Evolutionary conservation across 2,113 vertebrate species (phyloP), one percentile per base, ranked within the genome.

Genomic region (Nyctereutes procyonoides): DNA sequence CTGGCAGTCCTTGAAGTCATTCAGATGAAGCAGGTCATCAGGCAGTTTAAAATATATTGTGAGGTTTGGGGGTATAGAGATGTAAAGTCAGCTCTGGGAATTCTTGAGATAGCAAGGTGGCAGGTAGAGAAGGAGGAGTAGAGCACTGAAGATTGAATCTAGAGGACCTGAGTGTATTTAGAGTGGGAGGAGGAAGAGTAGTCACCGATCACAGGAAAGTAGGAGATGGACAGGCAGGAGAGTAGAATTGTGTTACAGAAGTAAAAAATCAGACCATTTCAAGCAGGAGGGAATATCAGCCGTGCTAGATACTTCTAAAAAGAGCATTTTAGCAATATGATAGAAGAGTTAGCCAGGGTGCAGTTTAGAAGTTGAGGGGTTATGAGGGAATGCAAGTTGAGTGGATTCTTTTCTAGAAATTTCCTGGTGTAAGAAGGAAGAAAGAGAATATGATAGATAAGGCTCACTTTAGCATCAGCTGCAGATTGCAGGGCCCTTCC

Each of bases 391-490:
- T 69, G 12, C 32, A 51, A 17, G 60, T 24, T 8, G 35, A 95
- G 13, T 96, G 17, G 13, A 56, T 94, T 85, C 24, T 90, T 82
- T 94, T 76, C 74, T 79, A 92, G 79, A 73, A 48, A 38, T 93
- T 92, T 94, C 16, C 20, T 63, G 30, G 9, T 81, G 16, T 91
- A 48, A 60, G 48, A 58, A 65, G 48, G 24, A 74, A n/a, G 30
- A 79, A 67, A 90, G 67, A 79, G 32, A 76, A 51, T 83, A 30
- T 55, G 13, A 71, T 55, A 53, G 35, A 26, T 15, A 53, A 84
- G 60, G 14, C 14, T 71, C 60, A 16, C 8, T 1, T 55, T 14
- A 32, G 32, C 1, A 9, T 71, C 43, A 35, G 16, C 53, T 19
- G 2, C 4, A 58, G 48, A 15, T 74, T 53, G 2, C 32, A 13